Base-by-base conservation (phyloP, 2,888 invertebrate species). In the Drosophila neotestacea region DNA sequence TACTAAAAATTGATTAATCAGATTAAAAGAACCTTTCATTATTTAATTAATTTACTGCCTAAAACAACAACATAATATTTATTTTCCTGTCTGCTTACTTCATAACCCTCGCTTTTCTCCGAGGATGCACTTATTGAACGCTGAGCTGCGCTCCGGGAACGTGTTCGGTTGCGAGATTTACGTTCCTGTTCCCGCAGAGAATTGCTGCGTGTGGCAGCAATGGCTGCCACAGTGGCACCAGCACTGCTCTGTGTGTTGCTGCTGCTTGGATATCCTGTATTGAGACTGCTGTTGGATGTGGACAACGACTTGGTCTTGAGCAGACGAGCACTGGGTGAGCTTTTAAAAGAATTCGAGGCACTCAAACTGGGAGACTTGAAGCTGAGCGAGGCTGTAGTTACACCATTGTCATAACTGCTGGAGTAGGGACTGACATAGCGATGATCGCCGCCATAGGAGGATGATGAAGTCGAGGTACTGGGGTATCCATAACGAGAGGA, bases 51-150 rank as follows among this genome's bases (percentile, higher is more conserved):
- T 32, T n/a, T 34, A 48, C 59, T 46, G 64, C 42, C 72, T 65
- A 75, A 64, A 80, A 86, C 80, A 75, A 75, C 70, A 77, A 73
- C 50, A 51, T 50, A 36, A 28, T 10, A n/a, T 34, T 27, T 9
- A 13, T 4, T 39, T 47, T 1, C 27, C 30, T 5, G 6, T 0
- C 7, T 54, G 71, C 96, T 94, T 96, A 97, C 97, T 94, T 95
- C 95, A 90, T 97, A 97, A 93, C 97, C 97, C 93, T 97, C 97
- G 69, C 97, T 97, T 85, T 95, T 95, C 72, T 95, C 93, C 11
- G 95, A 95, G 51, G 94, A 95, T 79, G 95, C 94, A 91, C 95
- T 95, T 67, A 95, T 91, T 4, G 95, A 95, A 59, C 95, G 93
- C 68, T 92, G 90, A 0, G 91, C 91, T 5, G 91, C 91, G 34